phyloP scores from a whole-genome alignment of 2,888 invertebrate genomes.

The Drosophila fungiperda region DNA sequence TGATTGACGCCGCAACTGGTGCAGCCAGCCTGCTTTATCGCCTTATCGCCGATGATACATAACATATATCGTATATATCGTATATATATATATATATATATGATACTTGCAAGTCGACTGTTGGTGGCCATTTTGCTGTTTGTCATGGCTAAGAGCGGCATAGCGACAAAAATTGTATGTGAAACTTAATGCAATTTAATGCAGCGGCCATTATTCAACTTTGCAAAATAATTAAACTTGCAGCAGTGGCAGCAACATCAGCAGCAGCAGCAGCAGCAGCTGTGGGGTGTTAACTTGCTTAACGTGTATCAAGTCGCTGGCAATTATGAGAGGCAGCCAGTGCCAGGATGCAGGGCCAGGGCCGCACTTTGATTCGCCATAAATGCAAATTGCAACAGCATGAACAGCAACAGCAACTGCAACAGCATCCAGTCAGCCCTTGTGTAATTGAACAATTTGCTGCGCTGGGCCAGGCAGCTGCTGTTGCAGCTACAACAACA shows the following conservation, averaged over 20 bases:
- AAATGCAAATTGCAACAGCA: constrained; percentile 68
- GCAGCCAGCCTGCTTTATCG: constrained; percentile 43
- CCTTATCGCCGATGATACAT: constrained; percentile 33
- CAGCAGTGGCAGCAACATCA: constrained; percentile 28
- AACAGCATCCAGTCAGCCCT: constrained; percentile 43
- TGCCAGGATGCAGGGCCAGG: constrained; percentile 44
- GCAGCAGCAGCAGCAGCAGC: constrained; percentile 47
- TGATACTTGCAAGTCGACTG: constrained; percentile 8
- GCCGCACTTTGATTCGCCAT: constrained; percentile 73
- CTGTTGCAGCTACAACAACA: constrained; percentile 30
- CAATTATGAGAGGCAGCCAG: constrained; percentile 65
- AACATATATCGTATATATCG: constrained; percentile 3
- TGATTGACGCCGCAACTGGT: constrained; percentile 63
- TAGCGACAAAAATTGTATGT: constrained; percentile 62
- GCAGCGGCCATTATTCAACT: constrained; percentile 77
- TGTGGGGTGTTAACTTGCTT: constrained; percentile 79
- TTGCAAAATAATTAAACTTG: constrained; percentile 62
- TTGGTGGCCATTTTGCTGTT: constrained; percentile 66
- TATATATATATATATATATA: neutral
- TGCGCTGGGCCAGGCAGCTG: constrained; percentile 61
- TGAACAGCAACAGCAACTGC: constrained; percentile 30
- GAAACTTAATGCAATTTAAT: constrained; percentile 68
- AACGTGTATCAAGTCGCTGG: constrained; percentile 73
- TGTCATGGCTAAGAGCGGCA: constrained; percentile 48
- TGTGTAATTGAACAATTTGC: constrained; percentile 80